These are phyloP conservation scores for Papilio glaucus DNA, from an alignment of 1,140 invertebrate genomes.

Conservation along the genomic window DNA sequence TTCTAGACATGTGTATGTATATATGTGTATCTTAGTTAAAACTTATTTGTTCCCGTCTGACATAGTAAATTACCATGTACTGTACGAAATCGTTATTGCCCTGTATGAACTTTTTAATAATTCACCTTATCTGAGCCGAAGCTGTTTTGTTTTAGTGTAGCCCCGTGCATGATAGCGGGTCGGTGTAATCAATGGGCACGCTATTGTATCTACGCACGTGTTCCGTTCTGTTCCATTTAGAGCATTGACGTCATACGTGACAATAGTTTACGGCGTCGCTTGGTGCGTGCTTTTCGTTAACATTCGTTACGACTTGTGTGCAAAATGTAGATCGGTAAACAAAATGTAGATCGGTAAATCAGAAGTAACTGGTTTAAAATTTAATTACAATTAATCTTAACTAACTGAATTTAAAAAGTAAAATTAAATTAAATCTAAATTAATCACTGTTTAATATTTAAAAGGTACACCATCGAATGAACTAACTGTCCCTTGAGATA, in stretches of 20 bases:
- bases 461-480: not conserved
- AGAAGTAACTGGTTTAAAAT: not conserved
- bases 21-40: no score
- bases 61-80: no score
- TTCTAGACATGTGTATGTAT: no score
- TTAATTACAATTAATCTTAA: not conserved
- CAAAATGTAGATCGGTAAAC: constrained; percentile 16
- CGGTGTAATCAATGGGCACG: not conserved
- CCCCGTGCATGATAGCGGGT: constrained; percentile 3
- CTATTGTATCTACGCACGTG: constrained; percentile 20
- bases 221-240: constrained; percentile 3
- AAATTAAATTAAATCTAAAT: not conserved
- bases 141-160: not conserved
- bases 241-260: constrained; percentile 16
- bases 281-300: constrained; percentile 16
- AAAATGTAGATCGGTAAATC: constrained; percentile 4
- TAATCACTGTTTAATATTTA: not conserved
- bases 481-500: no score
- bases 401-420: not conserved
- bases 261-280: constrained; percentile 18
- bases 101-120: not conserved
- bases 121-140: not conserved
- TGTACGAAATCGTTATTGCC: not conserved
- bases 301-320: constrained; percentile 4
- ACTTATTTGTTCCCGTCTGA: no score